Evolutionary conservation across 2,113 vertebrate species (phyloP).

Genomic region (Charina bottae): DNA sequence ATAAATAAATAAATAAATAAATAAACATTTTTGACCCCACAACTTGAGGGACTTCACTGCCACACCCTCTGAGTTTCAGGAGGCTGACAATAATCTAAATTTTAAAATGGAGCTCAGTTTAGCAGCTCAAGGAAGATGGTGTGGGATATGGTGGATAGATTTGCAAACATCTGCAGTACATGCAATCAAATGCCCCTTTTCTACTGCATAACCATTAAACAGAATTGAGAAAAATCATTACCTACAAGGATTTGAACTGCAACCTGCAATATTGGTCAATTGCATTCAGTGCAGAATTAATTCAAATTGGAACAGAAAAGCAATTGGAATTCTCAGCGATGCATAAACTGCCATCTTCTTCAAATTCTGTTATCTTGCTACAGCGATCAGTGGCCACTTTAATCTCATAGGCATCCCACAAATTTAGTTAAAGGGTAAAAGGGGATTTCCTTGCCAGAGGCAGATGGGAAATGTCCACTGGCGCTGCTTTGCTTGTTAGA

Average conservation of each 20-base stretch:
- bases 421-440: background rate
- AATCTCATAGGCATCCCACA: background rate
- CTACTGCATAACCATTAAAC: background rate
- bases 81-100: background rate
- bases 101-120: background rate
- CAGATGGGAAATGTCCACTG: background rate
- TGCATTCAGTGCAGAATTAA: background rate
- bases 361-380: constrained; percentile 3
- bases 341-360: background rate
- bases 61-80: background rate
- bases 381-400: background rate
- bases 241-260: background rate
- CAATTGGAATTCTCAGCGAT: background rate
- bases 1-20: too few species aligned
- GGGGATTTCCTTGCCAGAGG: background rate
- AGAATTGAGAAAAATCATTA: background rate
- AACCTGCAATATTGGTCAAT: constrained; percentile 1
- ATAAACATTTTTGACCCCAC: background rate
- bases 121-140: background rate
- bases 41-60: background rate
- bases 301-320: constrained; percentile 1
- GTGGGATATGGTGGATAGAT: background rate
- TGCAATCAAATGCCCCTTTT: background rate
- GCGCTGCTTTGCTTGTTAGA: background rate
- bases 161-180: background rate